Conservation (phyloP, 2,113 vertebrate genomes). For the Perognathus longimembris region DNA sequence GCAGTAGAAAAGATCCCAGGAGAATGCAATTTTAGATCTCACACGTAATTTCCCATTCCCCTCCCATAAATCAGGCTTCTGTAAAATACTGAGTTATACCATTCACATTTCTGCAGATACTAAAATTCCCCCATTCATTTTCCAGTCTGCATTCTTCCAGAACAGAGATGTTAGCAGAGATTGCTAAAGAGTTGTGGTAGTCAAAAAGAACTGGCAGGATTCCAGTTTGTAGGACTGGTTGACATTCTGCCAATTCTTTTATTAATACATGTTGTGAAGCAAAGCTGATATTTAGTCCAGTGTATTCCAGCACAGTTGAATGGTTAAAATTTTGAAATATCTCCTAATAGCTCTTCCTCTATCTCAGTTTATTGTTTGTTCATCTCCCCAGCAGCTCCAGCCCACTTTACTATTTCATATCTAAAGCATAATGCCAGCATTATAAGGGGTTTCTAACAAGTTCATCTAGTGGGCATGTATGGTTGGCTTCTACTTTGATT, state of each 20-base stretch:
- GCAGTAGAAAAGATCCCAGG: slow-evolving; percentile 74
- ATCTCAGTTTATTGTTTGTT: not conserved
- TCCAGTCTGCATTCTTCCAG: slow-evolving; percentile 74
- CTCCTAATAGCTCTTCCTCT: not conserved
- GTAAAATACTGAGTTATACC: slow-evolving; percentile 75
- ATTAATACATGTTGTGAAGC: slow-evolving; percentile 56
- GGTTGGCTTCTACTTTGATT: not conserved
- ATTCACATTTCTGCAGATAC: slow-evolving; percentile 81
- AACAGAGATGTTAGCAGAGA: slow-evolving; percentile 62
- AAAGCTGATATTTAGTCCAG: slow-evolving; percentile 7
- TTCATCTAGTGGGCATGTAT: not conserved
- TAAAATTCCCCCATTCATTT: slow-evolving; percentile 77
- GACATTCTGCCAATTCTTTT: slow-evolving; percentile 70
- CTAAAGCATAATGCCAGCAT: not conserved
- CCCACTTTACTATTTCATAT: not conserved
- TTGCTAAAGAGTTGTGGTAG: slow-evolving; percentile 63
- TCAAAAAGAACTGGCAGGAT: slow-evolving; percentile 57
- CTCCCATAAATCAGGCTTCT: slow-evolving; percentile 79
- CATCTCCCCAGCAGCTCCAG: accelerated
- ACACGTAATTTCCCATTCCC: slow-evolving; percentile 78
- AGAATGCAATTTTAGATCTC: slow-evolving; percentile 76
- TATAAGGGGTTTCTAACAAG: not conserved
- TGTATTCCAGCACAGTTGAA: not conserved
- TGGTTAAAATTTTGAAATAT: slow-evolving; percentile 33
- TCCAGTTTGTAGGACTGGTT: slow-evolving; percentile 62